phyloP scores from a whole-genome alignment of 1,140 invertebrate species.

The Aradophagus sp. region DNA sequence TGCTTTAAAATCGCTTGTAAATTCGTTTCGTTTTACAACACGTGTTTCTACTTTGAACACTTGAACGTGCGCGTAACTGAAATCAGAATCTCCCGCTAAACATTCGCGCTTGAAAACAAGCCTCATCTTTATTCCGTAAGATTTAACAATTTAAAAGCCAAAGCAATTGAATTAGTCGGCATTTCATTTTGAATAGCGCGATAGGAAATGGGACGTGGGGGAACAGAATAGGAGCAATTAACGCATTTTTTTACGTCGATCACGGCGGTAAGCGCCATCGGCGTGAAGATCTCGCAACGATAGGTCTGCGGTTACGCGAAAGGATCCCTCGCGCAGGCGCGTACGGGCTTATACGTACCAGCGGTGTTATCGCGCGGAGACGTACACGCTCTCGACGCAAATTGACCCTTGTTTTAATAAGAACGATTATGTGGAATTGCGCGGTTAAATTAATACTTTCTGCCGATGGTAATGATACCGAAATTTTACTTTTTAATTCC shows the following conservation, averaged over 20 bases:
- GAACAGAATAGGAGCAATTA: constrained; percentile 51
- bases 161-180: constrained; percentile 39
- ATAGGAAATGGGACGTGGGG: not conserved
- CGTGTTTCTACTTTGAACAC: no score
- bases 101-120: no score
- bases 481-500: no score
- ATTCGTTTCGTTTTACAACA: no score
- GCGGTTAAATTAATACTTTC: constrained; percentile 49
- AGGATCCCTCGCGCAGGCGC: constrained; percentile 41
- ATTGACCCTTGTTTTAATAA: constrained; percentile 57
- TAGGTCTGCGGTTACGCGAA: constrained; percentile 45
- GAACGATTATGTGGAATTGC: constrained; percentile 54
- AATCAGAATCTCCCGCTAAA: no score
- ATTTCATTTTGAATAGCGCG: constrained; percentile 12
- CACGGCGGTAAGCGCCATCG: constrained; percentile 47
- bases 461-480: constrained; percentile 19
- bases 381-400: constrained; percentile 52
- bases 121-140: not conserved
- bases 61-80: no score
- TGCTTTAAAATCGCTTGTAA: not conserved
- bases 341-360: constrained; percentile 42
- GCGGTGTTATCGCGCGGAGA: constrained; percentile 44
- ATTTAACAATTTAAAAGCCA: constrained; percentile 3
- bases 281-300: constrained; percentile 51
- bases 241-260: constrained; percentile 52